phyloP scores from a whole-genome alignment of 2,888 invertebrate genomes.

The Nasonovia ribisnigri region DNA sequence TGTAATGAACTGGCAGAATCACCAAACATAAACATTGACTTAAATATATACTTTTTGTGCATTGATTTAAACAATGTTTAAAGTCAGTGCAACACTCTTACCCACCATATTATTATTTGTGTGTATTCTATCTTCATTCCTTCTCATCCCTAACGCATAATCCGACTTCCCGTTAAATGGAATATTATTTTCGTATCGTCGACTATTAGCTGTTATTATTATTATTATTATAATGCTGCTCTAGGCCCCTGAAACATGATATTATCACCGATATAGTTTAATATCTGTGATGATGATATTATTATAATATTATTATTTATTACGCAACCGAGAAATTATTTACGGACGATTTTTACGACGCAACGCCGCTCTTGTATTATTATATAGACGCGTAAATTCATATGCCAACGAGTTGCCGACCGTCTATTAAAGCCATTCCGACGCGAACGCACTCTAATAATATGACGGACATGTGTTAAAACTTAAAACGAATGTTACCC shows the following conservation, averaged over 20 bases:
- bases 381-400: not conserved
- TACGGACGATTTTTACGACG: slow-evolving; percentile 9
- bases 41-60: too few relatives aligned
- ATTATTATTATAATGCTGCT: not conserved
- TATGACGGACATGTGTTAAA: slow-evolving; percentile 48
- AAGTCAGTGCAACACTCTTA: not conserved
- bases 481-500: slow-evolving; percentile 33
- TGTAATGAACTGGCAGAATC: not conserved
- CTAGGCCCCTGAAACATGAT: not conserved
- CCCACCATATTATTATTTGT: not conserved
- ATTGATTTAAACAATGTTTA: not conserved
- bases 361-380: not conserved
- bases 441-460: slow-evolving; percentile 24
- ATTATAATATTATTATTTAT: not conserved
- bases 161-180: not conserved
- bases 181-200: not conserved
- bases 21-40: not conserved
- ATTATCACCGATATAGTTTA: not conserved
- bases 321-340: slow-evolving; percentile 8
- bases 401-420: slow-evolving; percentile 35
- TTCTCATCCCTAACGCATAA: not conserved
- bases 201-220: not conserved
- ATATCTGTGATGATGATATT: slow-evolving; percentile 2
- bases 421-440: slow-evolving; percentile 8
- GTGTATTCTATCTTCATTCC: not conserved